A percentile compares a stretch with the other conserved stretches of the same genome.
Conservation (phyloP, 2,797 vertebrate genomes). For the Acanthurus lineatus region DNA sequence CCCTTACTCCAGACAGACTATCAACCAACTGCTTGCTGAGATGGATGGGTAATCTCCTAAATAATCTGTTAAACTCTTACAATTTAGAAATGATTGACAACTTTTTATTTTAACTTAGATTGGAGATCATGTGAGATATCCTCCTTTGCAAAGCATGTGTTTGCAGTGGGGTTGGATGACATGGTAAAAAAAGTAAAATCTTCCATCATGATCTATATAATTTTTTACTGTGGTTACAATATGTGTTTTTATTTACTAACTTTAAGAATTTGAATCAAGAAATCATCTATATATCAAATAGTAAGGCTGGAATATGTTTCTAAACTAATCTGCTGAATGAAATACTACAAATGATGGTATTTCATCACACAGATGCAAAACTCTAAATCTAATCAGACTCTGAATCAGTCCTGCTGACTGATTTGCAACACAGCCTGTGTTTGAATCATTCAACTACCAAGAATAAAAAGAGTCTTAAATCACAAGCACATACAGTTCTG, state of each 20-base stretch:
- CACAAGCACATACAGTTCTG: conserved; percentile 18
- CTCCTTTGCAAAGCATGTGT: too few species aligned
- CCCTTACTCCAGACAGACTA: conserved; percentile 97
- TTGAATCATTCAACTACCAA: neutral
- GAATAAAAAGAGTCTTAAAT: neutral
- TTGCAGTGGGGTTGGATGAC: too few species aligned
- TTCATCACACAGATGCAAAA: neutral
- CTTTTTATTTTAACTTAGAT: too few species aligned
- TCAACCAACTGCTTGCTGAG: conserved; percentile 98
- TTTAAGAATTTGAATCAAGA: too few species aligned
- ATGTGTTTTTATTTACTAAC: neutral
- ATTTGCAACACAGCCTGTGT: neutral
- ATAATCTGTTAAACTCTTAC: too few species aligned
- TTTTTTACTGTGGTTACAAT: neutral
- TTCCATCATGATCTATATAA: neutral
- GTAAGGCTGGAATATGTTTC: neutral
- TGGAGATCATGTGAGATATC: too few species aligned
- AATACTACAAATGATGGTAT: neutral
- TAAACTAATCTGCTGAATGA: neutral
- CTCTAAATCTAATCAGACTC: neutral
- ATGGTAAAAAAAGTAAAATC: too few species aligned
- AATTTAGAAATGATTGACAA: too few species aligned
- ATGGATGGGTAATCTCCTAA: conserved; percentile 92
- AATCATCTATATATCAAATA: neutral
- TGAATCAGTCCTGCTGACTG: neutral